Conservation (phyloP, 2,888 invertebrate genomes). For the Agrilus mali region DNA sequence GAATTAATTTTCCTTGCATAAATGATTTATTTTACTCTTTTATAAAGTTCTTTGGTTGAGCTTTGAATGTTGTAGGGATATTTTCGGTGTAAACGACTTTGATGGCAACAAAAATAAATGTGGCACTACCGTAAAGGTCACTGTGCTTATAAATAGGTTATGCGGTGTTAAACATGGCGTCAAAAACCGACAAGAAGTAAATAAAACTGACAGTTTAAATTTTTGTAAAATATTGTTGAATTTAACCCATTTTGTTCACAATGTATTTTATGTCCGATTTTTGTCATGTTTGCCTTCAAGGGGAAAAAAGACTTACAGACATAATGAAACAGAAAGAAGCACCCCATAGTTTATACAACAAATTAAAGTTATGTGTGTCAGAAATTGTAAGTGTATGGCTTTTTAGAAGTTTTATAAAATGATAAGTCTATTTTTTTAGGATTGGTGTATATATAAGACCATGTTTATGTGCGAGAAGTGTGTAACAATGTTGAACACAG, state of each 20-base stretch:
- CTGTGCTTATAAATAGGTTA: conserved; percentile 12
- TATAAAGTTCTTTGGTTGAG: too few relatives aligned
- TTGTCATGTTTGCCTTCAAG: conserved; percentile 31
- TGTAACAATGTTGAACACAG: conserved; percentile 26
- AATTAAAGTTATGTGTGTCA: conserved; percentile 29
- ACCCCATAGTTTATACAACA: conserved; percentile 26
- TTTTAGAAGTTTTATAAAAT: neutral
- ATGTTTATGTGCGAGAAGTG: conserved; percentile 29
- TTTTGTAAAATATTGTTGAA: neutral
- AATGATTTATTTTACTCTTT: too few relatives aligned
- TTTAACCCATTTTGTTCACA: conserved; percentile 7
- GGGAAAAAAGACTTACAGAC: conserved; percentile 28
- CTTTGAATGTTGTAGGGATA: too few relatives aligned
- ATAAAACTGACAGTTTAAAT: conserved; percentile 4
- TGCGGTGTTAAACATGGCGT: conserved; percentile 9
- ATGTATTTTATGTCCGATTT: conserved; percentile 30
- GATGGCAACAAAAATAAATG: too few relatives aligned
- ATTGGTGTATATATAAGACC: conserved; percentile 25
- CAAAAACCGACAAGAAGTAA: conserved; percentile 6
- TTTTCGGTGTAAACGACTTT: too few relatives aligned
- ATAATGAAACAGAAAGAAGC: conserved; percentile 28
- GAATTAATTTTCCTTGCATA: too few relatives aligned
- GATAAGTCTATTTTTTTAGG: conserved; percentile 19
- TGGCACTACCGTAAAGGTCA: conserved; percentile 8
- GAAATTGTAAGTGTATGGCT: conserved; percentile 28